A percentile compares a stretch with the other conserved stretches of the same genome.
Conservation (phyloP, 2,888 invertebrate species). For the Chaetogeoica ovagalla region DNA sequence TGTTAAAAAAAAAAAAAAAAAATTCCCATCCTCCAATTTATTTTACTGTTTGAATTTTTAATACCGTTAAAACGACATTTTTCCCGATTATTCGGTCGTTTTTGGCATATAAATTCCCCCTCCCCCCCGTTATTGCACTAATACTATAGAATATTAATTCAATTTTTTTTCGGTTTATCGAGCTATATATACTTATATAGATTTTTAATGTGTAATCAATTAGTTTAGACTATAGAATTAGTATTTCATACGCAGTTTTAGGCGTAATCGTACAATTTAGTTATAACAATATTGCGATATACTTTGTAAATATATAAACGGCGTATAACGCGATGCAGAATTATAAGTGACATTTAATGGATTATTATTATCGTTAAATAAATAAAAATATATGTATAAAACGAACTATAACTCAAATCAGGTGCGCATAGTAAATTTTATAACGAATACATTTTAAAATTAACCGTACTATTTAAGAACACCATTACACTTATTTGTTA, state of each 20-base stretch:
- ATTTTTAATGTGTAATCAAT: constrained; percentile 25
- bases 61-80: not conserved
- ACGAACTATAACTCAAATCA: not conserved
- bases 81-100: not conserved
- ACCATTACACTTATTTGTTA: not conserved
- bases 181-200: not conserved
- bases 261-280: constrained; percentile 4
- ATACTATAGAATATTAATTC: constrained; percentile 1
- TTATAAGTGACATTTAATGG: not conserved
- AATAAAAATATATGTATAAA: too few species aligned
- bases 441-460: not conserved
- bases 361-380: not conserved
- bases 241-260: not conserved
- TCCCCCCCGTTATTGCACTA: not conserved
- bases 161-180: not conserved
- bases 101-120: not conserved
- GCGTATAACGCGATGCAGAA: not conserved
- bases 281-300: not conserved
- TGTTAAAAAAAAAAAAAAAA: not conserved
- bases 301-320: constrained; percentile 12
- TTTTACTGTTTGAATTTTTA: not conserved
- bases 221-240: constrained; percentile 26
- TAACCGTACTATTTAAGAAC: not conserved
- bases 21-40: not conserved
- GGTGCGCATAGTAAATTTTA: not conserved